Evolutionary conservation across 2,113 vertebrate genomes (phyloP).

Genomic region (Ranitomeya variabilis): DNA sequence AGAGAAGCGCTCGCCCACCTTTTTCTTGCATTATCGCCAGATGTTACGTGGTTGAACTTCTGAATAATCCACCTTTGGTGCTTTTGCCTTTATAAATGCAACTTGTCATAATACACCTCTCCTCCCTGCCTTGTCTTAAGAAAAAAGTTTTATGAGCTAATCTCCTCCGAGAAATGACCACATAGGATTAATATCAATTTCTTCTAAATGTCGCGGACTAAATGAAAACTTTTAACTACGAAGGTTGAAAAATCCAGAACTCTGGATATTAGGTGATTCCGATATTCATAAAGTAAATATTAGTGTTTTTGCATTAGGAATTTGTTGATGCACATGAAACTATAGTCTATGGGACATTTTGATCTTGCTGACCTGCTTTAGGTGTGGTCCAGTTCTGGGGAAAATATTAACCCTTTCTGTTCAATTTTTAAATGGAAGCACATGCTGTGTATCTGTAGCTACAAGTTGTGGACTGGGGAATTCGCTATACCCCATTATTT

Average conservation of each 20-base stretch:
- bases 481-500: no score
- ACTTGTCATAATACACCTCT: constrained; percentile 17
- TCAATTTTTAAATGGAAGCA: not conserved
- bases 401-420: not conserved
- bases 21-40: not conserved
- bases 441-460: not conserved
- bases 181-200: not conserved
- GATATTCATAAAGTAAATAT: not conserved
- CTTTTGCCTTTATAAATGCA: not conserved
- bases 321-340: not conserved
- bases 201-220: not conserved
- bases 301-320: not conserved
- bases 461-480: not conserved
- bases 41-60: not conserved
- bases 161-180: not conserved
- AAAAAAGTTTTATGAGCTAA: not conserved
- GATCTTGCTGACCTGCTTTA: not conserved
- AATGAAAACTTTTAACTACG: not conserved
- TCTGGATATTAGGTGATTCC: not conserved
- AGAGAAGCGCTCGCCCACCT: not conserved
- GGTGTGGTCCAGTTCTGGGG: not conserved
- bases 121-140: constrained; percentile 1
- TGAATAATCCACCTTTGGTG: not conserved
- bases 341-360: not conserved
- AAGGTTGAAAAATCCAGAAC: not conserved